phyloP scores from a whole-genome alignment of 2,888 invertebrate species.

The Leptopilina syphax region DNA sequence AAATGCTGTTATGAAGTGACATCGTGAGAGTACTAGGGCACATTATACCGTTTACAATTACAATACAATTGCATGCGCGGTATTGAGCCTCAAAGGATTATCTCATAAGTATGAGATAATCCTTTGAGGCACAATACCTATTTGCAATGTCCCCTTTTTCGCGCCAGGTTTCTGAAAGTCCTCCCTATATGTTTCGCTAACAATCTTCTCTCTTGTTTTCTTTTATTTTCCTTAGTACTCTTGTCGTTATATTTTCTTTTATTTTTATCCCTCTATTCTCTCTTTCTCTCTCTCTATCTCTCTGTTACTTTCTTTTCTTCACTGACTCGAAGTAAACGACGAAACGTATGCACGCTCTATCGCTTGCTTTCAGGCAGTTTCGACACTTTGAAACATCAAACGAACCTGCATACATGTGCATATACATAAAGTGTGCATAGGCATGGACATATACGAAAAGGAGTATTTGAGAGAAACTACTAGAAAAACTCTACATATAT shows the following conservation, averaged over 20 bases:
- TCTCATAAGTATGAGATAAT: background rate
- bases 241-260: background rate
- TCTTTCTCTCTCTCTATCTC: background rate
- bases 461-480: constrained; percentile 17
- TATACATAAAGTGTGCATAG: constrained; percentile 4
- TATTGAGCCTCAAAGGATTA: constrained; percentile 33
- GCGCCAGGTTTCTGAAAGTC: constrained; percentile 13
- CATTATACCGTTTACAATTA: constrained; percentile 3
- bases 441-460: background rate
- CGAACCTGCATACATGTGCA: constrained; percentile 4
- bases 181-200: background rate
- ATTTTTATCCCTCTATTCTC: background rate
- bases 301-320: constrained; percentile 4
- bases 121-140: no score
- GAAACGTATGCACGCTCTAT: constrained; percentile 36
- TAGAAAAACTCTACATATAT: no score
- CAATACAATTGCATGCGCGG: constrained; percentile 17
- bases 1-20: constrained; percentile 13
- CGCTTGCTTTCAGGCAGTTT: constrained; percentile 39
- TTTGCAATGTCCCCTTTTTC: background rate
- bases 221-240: background rate
- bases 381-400: constrained; percentile 37
- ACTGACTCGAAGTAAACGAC: constrained; percentile 12
- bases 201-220: background rate
- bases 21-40: background rate